Conservation (phyloP, 2,113 vertebrate species). For the Catharus fuscescens region DNA sequence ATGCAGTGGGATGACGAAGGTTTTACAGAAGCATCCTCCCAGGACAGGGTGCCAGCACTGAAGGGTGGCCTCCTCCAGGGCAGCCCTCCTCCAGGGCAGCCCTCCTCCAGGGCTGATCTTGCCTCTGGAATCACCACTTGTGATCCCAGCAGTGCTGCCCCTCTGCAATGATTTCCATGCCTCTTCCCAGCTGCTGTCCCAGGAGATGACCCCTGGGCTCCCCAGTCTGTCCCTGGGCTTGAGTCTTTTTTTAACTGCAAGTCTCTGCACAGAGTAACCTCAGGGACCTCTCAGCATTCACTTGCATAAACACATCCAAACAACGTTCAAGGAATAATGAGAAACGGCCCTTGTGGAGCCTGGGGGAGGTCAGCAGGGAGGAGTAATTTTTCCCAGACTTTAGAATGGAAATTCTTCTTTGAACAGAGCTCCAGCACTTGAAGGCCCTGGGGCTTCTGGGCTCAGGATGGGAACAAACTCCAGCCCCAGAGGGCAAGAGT, state of each 20-base stretch:
- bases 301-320: constrained; percentile 32
- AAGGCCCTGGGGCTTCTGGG: neutral
- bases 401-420: constrained; percentile 3
- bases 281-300: neutral
- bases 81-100: no score
- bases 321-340: constrained; percentile 28
- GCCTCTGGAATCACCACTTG: neutral
- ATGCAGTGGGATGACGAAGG: neutral
- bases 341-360: neutral
- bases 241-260: neutral
- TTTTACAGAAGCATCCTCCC: neutral
- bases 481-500: neutral
- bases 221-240: neutral
- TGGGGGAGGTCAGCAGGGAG: neutral
- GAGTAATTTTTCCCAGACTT: constrained; percentile 23
- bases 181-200: neutral
- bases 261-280: constrained; percentile 16
- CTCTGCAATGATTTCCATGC: neutral
- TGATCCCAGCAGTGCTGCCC: neutral
- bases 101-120: neutral
- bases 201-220: neutral
- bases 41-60: neutral
- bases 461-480: neutral
- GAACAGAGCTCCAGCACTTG: neutral
- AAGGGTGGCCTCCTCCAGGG: neutral